Percentiles rank a stretch among this genome's conserved stretches.
These are phyloP conservation scores for Metalampra italica DNA, from an alignment of 2,888 invertebrate species.

Conservation along the genomic window DNA sequence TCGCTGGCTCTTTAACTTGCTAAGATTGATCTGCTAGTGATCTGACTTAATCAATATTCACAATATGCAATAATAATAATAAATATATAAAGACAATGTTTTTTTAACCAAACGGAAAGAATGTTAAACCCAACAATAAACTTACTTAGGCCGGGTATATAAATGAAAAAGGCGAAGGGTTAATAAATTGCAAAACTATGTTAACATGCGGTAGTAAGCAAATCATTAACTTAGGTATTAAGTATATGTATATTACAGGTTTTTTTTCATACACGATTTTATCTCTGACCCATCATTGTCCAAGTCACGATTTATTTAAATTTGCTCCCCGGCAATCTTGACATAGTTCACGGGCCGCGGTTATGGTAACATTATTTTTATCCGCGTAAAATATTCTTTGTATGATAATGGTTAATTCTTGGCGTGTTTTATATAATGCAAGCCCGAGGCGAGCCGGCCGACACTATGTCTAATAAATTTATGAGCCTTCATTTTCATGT, in stretches of 20 bases:
- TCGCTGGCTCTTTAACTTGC: conserved; percentile 54
- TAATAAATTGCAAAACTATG: too few relatives aligned
- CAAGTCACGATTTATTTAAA: conserved; percentile 42
- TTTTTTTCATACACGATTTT: conserved; percentile 15
- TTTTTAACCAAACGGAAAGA: too few relatives aligned
- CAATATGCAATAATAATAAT: background rate
- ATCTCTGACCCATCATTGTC: conserved; percentile 18
- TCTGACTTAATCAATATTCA: conserved; percentile 20
- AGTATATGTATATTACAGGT: conserved; percentile 3
- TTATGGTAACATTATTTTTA: conserved; percentile 47
- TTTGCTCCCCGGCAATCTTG: conserved; percentile 29
- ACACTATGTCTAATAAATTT: conserved; percentile 79
- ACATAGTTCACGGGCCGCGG: conserved; percentile 38
- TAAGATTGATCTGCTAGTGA: conserved; percentile 42
- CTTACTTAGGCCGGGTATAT: too few relatives aligned
- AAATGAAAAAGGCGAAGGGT: too few relatives aligned
- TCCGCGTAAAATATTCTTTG: conserved; percentile 56
- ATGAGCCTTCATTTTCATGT: conserved; percentile 75
- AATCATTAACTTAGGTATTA: conserved; percentile 1
- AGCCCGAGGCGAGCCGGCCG: conserved; percentile 65
- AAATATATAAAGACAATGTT: conserved; percentile 1
- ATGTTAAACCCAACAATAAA: too few relatives aligned
- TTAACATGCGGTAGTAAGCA: background rate
- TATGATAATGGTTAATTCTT: conserved; percentile 76
- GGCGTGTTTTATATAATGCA: conserved; percentile 76